Percentiles rank a stretch among this genome's conserved stretches.
phyloP scores from a whole-genome alignment of 1,140 invertebrate genomes.

The Physella acuta region DNA sequence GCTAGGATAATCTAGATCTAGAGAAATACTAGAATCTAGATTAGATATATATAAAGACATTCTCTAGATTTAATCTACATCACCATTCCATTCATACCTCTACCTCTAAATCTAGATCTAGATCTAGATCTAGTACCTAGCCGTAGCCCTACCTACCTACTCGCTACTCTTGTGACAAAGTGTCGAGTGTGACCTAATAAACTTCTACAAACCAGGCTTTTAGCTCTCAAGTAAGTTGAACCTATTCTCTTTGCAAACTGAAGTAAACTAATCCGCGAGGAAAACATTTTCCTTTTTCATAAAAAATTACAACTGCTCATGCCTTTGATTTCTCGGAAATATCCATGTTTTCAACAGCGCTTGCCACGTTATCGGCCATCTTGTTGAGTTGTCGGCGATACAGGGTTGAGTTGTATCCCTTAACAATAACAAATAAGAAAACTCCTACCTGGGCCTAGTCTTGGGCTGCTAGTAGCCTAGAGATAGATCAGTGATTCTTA shows the following conservation, averaged over 20 bases:
- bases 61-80: neutral
- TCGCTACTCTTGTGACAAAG: neutral
- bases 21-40: no score
- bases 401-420: no score
- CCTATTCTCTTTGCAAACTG: constrained; percentile 48
- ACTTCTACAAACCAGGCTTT: constrained; percentile 35
- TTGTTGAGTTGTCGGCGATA: constrained; percentile 25
- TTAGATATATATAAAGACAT: neutral
- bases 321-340: constrained; percentile 52
- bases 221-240: constrained; percentile 36
- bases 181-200: constrained; percentile 5
- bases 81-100: neutral
- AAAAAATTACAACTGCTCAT: constrained; percentile 31
- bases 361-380: constrained; percentile 57
- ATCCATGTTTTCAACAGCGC: constrained; percentile 44
- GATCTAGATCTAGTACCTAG: neutral
- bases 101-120: neutral
- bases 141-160: neutral
- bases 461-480: no score
- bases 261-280: constrained; percentile 44
- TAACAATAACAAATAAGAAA: no score
- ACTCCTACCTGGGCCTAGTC: no score
- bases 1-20: no score
- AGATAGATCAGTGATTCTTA: no score
- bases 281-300: constrained; percentile 42